Conservation (phyloP, 2,797 vertebrate genomes). For the Philypnodon macrostomus region DNA sequence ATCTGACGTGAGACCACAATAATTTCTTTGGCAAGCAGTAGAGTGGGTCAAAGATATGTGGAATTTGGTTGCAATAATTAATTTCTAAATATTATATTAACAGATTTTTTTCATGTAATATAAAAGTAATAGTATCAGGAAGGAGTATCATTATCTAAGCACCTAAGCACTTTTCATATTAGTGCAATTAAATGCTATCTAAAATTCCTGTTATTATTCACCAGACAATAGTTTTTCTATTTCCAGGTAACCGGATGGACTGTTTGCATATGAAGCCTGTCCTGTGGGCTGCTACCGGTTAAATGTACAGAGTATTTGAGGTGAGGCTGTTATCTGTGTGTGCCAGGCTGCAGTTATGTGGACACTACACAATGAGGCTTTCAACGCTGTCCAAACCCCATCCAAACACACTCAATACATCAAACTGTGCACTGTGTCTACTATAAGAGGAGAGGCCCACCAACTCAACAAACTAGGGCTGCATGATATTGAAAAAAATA, state of each 20-base stretch:
- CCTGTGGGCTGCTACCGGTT: slow-evolving; percentile 22
- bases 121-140: no score
- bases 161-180: no score
- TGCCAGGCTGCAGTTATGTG: slow-evolving; percentile 36
- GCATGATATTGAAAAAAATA: no score
- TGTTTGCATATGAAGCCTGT: slow-evolving; percentile 55
- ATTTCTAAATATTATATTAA: no score
- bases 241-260: slow-evolving; percentile 7
- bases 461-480: slow-evolving; percentile 1
- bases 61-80: no score
- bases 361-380: slow-evolving; percentile 42
- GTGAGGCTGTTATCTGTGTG: slow-evolving; percentile 55
- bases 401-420: slow-evolving; percentile 35
- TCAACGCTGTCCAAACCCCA: slow-evolving; percentile 31
- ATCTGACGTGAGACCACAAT: no score
- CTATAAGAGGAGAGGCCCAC: background rate
- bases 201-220: no score
- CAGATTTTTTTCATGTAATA: no score
- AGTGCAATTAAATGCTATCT: no score
- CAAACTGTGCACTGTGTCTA: slow-evolving; percentile 27
- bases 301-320: slow-evolving; percentile 29
- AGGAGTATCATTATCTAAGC: no score
- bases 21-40: no score
- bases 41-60: no score
- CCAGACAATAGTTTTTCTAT: background rate